These are phyloP conservation scores for Pseudolycoriella hygida DNA, from an alignment of 2,888 invertebrate genomes.

Conservation along the genomic window DNA sequence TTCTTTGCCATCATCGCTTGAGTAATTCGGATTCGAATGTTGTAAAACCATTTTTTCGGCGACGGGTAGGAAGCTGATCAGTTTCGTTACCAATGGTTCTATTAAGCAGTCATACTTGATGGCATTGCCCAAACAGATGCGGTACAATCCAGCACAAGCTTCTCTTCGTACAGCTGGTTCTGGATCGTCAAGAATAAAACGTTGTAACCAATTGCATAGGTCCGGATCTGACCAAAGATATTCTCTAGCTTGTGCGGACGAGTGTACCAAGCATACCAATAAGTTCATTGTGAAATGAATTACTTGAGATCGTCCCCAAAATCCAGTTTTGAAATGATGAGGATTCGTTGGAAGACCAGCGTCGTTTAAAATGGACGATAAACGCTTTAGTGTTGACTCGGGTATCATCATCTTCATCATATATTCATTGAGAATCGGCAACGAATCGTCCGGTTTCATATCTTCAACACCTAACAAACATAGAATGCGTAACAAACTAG, in stretches of 20 bases:
- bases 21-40: constrained; percentile 33
- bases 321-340: constrained; percentile 76
- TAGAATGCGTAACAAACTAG: constrained; percentile 66
- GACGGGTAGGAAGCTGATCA: constrained; percentile 62
- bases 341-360: constrained; percentile 64
- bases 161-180: constrained; percentile 83
- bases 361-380: constrained; percentile 76
- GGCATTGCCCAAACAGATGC: constrained; percentile 55
- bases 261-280: constrained; percentile 84
- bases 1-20: constrained; percentile 69
- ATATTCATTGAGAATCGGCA: constrained; percentile 53
- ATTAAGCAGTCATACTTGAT: constrained; percentile 40
- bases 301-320: constrained; percentile 84
- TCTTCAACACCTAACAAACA: constrained; percentile 64
- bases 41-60: constrained; percentile 71
- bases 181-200: constrained; percentile 77
- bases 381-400: constrained; percentile 60
- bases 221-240: constrained; percentile 56
- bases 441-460: constrained; percentile 28
- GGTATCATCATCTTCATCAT: constrained; percentile 72
- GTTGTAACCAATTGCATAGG: constrained; percentile 64
- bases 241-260: constrained; percentile 59
- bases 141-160: constrained; percentile 82
- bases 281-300: constrained; percentile 85
- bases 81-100: constrained; percentile 62